A percentile compares a stretch with the other conserved stretches of the same genome.
These are phyloP conservation scores for Lacanobia wlatinum DNA, from an alignment of 2,888 invertebrate genomes.

Conservation along the genomic window DNA sequence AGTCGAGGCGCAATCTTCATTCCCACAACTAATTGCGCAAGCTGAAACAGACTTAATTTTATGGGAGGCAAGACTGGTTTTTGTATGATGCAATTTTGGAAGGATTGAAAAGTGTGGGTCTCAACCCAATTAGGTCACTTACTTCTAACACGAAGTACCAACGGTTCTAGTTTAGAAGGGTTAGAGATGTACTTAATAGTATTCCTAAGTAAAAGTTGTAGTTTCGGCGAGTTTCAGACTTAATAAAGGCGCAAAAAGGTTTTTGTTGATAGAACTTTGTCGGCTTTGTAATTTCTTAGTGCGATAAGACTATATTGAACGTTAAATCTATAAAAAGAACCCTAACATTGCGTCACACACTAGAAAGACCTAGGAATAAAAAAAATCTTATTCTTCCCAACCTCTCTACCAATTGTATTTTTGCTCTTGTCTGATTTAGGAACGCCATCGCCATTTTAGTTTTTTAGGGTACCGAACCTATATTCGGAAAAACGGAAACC, in stretches of 20 bases:
- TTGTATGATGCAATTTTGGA: slow-evolving; percentile 32
- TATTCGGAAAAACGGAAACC: too few relatives aligned
- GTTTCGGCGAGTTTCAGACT: background rate
- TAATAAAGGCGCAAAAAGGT: background rate
- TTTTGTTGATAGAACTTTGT: background rate
- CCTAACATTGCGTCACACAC: too few relatives aligned
- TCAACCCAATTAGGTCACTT: slow-evolving; percentile 77
- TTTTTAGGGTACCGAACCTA: too few relatives aligned
- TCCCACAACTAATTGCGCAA: slow-evolving; percentile 19
- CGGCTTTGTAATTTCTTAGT: background rate
- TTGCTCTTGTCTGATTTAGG: too few relatives aligned
- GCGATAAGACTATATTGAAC: background rate
- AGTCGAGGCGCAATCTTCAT: slow-evolving; percentile 69
- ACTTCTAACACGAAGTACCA: slow-evolving; percentile 68
- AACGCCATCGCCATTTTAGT: too few relatives aligned
- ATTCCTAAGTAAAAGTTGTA: slow-evolving; percentile 24
- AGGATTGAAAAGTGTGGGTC: slow-evolving; percentile 69
- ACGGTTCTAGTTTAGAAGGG: slow-evolving; percentile 64
- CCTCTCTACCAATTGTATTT: too few relatives aligned
- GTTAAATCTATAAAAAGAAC: too few relatives aligned
- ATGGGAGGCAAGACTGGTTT: slow-evolving; percentile 52
- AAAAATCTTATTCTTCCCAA: too few relatives aligned
- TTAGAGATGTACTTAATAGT: slow-evolving; percentile 50
- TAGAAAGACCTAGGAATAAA: too few relatives aligned
- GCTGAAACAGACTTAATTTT: slow-evolving; percentile 60